Base-by-base conservation (phyloP, 2,888 invertebrate genomes). In the Melinopterus prodromus region DNA sequence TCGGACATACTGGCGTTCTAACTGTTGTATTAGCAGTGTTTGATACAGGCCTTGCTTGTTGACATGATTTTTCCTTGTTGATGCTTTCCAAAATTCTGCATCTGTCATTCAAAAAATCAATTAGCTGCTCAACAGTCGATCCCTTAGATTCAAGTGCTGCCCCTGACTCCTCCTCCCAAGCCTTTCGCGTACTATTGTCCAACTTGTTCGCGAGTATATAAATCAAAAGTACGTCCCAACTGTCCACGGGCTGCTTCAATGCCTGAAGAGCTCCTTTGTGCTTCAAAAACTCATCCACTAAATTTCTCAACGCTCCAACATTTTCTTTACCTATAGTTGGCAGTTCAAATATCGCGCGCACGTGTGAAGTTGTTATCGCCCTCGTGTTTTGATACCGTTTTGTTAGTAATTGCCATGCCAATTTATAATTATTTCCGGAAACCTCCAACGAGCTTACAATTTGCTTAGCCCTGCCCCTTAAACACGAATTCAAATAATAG, bases 71-170 rank as follows among this genome's bases (percentile, higher is more conserved):
- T 53, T 53, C 53, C 53, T 53, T 37, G 26, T 36, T 75, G 15
- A 79, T 77, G 14, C 76, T 70, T 35, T 79, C 79, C 38, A 76
- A 37, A 35, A 77, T 36, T 37, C 53, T 14, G 38, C 79, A 79
- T 26, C 71, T 26, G 14, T 77, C 70, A 70, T 77, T 77, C 16
- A 79, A 38, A 71, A 79, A 77, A n/a, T 76, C 53, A 9, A 16
- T 37, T 14, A 79, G 15, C 36, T 79, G 36, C 6, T 77, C 15
- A n/a, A 79, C 70, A 6, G 71, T 71, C 12, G 77, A 36, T 15
- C 76, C 7, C 37, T 77, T 69, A 77, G 15, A 16, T 16, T n/a
- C 26, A 14, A 70, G n/a, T 76, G 16, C 16, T 76, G 7, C n/a
- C 70, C 38, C 53, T 77, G 76, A 71, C 71, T 71, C 76, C 69